Conservation (phyloP, 2,888 invertebrate genomes). For the Lepidonotus clava region DNA sequence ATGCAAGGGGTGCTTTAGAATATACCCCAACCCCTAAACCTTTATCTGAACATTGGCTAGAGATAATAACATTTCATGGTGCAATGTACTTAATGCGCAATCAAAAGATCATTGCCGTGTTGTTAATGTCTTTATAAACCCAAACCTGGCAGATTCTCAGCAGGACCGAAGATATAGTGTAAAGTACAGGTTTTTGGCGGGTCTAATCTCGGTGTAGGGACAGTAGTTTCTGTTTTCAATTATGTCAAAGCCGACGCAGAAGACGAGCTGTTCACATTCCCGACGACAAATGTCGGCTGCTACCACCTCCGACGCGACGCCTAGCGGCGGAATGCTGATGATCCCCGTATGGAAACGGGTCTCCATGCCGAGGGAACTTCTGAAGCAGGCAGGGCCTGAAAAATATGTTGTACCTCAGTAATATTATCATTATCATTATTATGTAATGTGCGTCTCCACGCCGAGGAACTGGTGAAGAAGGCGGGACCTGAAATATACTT, state of each 20-base stretch:
- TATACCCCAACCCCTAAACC: too few relatives aligned
- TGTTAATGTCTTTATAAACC: too few relatives aligned
- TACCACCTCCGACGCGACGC: not conserved
- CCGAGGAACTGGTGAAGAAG: too few relatives aligned
- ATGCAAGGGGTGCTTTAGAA: too few relatives aligned
- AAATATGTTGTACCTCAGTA: not conserved
- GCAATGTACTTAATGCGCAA: too few relatives aligned
- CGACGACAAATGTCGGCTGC: slow-evolving; percentile 39
- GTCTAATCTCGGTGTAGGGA: slow-evolving; percentile 18
- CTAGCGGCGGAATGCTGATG: not conserved
- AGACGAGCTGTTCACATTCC: slow-evolving; percentile 43
- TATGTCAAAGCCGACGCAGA: slow-evolving; percentile 32
- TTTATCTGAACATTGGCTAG: too few relatives aligned
- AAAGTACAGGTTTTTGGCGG: not conserved
- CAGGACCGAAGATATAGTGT: slow-evolving; percentile 23
- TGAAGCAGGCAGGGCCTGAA: slow-evolving; percentile 27
- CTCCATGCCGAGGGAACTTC: not conserved
- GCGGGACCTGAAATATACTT: too few relatives aligned
- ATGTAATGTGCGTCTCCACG: too few relatives aligned
- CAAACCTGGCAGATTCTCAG: not conserved
- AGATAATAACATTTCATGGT: too few relatives aligned
- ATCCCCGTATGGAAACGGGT: slow-evolving; percentile 11
- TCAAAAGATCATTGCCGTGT: too few relatives aligned
- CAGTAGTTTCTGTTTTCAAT: not conserved
- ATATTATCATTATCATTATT: too few relatives aligned